Conservation (phyloP, 2,888 invertebrate species). For the Eupithecia exiguata region DNA sequence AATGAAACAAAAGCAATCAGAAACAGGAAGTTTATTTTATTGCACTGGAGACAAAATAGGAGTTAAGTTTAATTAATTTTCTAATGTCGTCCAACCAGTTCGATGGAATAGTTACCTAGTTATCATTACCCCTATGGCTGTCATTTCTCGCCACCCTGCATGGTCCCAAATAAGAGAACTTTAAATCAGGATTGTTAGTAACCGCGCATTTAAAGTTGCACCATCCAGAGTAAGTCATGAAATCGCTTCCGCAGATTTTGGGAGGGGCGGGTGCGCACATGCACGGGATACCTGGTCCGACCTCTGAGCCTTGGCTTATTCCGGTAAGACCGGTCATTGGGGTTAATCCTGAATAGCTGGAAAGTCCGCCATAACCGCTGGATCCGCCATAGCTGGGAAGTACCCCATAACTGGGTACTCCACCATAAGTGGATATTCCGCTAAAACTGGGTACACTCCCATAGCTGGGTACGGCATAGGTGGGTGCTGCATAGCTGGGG, state of each 20-base stretch:
- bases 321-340: background rate
- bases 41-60: background rate
- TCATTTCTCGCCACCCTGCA: background rate
- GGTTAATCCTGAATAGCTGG: background rate
- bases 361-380: background rate
- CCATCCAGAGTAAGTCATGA: background rate
- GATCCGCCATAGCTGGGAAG: background rate
- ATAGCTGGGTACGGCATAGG: background rate
- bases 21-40: background rate
- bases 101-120: background rate
- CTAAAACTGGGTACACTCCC: background rate
- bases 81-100: background rate
- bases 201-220: background rate
- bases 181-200: background rate
- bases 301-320: background rate
- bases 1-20: background rate
- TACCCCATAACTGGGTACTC: background rate
- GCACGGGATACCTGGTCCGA: background rate
- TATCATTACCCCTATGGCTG: background rate
- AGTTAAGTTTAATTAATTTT: background rate
- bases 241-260: background rate
- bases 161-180: background rate
- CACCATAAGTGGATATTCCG: background rate
- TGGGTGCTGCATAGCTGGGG: background rate
- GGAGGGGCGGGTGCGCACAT: background rate